Conservation (phyloP, 2,113 vertebrate species). For the Dolichotis patagonum region DNA sequence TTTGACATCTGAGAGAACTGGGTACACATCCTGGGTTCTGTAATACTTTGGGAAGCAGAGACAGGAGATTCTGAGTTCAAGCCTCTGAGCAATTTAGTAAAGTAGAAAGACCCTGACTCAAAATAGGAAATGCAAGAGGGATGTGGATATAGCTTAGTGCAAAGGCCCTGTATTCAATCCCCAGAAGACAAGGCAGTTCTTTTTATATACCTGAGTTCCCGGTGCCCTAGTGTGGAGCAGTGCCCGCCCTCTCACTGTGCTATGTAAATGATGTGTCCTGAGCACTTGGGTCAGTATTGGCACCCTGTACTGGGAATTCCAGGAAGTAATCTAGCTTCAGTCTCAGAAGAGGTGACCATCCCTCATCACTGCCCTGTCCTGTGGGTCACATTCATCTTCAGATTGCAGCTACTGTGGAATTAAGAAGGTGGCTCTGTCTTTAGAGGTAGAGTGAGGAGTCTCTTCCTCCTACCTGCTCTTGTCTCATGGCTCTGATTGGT, state of each 20-base stretch:
- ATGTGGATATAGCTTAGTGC: not conserved
- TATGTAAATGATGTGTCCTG: not conserved
- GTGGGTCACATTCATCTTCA: not conserved
- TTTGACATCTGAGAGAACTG: not conserved
- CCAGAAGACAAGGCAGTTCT: not conserved
- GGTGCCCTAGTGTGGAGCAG: not conserved
- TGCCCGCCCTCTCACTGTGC: not conserved
- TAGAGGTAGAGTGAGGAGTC: not conserved
- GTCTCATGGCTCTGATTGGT: not conserved
- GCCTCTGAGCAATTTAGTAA: not conserved
- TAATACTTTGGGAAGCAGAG: not conserved
- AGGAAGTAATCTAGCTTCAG: not conserved
- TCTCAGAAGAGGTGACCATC: not conserved
- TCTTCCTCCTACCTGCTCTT: not conserved
- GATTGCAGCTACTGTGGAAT: not conserved
- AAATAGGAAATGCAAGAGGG: not conserved
- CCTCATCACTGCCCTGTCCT: not conserved
- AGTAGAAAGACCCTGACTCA: not conserved
- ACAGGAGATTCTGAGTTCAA: not conserved
- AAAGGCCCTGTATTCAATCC: not conserved
- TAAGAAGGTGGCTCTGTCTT: not conserved
- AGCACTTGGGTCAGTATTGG: not conserved
- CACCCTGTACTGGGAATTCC: not conserved
- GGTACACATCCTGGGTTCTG: not conserved
- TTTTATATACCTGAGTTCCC: not conserved